Percentiles rank a stretch among this genome's conserved stretches.
Conservation (phyloP, 2,113 vertebrate genomes). For the Taurulus bubalis region DNA sequence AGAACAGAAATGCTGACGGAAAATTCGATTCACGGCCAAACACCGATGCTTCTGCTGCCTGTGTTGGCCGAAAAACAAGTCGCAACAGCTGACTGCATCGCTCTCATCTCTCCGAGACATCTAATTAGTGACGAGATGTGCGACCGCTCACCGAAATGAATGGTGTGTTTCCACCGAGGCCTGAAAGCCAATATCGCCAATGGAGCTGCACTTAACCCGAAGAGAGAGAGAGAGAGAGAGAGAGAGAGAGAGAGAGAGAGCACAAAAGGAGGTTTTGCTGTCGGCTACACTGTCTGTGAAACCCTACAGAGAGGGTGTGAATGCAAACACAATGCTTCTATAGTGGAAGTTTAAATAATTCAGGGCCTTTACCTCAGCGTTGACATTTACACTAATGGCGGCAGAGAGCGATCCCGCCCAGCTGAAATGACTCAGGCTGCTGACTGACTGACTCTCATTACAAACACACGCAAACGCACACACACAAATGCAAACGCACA, state of each 20-base stretch:
- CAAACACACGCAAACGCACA: constrained; percentile 32
- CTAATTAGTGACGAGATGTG: constrained; percentile 65
- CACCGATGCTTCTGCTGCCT: background rate
- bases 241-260: background rate
- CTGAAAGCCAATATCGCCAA: constrained; percentile 24
- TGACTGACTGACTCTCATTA: constrained; percentile 32
- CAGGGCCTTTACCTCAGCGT: constrained; percentile 49
- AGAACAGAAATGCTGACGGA: background rate
- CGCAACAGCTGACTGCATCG: constrained; percentile 35
- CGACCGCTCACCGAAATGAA: constrained; percentile 43
- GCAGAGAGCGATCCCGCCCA: constrained; percentile 29
- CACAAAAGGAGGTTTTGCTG: background rate
- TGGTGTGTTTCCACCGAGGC: constrained; percentile 44
- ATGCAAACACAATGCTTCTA: constrained; percentile 19
- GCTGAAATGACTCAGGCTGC: constrained; percentile 18
- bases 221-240: no score
- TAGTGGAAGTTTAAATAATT: constrained; percentile 50
- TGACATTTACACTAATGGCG: constrained; percentile 58
- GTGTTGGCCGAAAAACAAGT: constrained; percentile 8
- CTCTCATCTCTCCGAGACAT: constrained; percentile 51
- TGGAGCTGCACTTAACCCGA: background rate
- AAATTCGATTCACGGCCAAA: background rate
- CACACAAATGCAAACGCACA: constrained; percentile 32
- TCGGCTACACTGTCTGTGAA: background rate
- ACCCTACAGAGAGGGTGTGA: constrained; percentile 6